Evolutionary conservation across 1,140 invertebrate genomes (phyloP).

Genomic region (Drosophila nigrodunni): DNA sequence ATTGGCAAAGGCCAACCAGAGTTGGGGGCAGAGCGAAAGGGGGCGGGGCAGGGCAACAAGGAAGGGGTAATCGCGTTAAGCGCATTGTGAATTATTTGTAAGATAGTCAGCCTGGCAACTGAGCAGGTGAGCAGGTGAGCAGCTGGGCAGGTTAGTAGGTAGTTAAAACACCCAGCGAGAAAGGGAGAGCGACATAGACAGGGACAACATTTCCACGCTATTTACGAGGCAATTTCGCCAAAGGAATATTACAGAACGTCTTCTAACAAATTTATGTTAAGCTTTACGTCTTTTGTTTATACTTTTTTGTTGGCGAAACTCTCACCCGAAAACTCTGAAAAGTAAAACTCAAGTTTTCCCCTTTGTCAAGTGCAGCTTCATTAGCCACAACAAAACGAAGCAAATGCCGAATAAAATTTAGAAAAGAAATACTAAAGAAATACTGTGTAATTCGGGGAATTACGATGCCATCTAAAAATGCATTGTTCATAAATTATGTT

Average conservation of each 20-base stretch:
- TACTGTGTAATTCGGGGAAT: slow-evolving; percentile 51
- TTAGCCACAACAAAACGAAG: not conserved
- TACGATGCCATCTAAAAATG: slow-evolving; percentile 67
- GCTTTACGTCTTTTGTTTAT: slow-evolving; percentile 10
- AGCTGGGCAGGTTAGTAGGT: not conserved
- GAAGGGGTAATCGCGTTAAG: slow-evolving; percentile 39
- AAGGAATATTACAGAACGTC: slow-evolving; percentile 39
- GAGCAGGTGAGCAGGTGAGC: not conserved
- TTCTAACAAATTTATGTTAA: slow-evolving; percentile 36
- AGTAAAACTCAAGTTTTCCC: slow-evolving; percentile 9
- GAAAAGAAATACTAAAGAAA: slow-evolving; percentile 2
- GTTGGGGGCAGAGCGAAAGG: not conserved
- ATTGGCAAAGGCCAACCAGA: slow-evolving; percentile 34
- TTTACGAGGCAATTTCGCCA: slow-evolving; percentile 53
- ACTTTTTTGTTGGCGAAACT: slow-evolving; percentile 10
- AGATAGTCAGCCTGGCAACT: slow-evolving; percentile 44
- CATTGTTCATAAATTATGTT: slow-evolving; percentile 70
- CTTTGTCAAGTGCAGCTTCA: not conserved
- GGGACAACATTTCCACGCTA: slow-evolving; percentile 34
- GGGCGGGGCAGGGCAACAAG: slow-evolving; percentile 11
- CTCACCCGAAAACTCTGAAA: slow-evolving; percentile 9
- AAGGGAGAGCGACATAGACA: not conserved
- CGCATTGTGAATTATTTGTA: slow-evolving; percentile 67
- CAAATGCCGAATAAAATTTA: slow-evolving; percentile 1
- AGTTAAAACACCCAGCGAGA: not conserved